These are phyloP conservation scores for Baronia brevicornis DNA, from an alignment of 2,888 invertebrate genomes.

Conservation along the genomic window DNA sequence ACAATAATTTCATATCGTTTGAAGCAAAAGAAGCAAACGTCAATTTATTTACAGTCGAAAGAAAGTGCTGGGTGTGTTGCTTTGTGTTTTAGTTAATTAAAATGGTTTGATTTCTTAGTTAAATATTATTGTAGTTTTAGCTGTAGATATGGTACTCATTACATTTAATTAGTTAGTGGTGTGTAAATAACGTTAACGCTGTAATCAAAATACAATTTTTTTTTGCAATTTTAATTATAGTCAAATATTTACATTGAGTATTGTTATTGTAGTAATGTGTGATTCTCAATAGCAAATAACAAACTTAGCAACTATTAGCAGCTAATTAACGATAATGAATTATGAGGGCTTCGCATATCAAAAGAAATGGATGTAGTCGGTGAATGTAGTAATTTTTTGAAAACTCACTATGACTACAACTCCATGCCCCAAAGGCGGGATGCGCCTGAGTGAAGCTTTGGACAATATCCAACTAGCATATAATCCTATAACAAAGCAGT, in stretches of 20 bases:
- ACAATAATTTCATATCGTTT: neutral
- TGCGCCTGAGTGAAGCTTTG: constrained; percentile 80
- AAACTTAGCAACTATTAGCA: constrained; percentile 14
- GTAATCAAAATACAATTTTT: too few species aligned
- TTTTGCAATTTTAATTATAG: constrained; percentile 16
- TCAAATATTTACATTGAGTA: constrained; percentile 18
- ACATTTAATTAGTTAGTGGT: constrained; percentile 9
- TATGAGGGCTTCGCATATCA: constrained; percentile 19
- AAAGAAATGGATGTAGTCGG: constrained; percentile 42
- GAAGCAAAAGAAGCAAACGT: constrained; percentile 22
- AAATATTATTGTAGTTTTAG: constrained; percentile 24
- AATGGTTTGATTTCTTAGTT: constrained; percentile 30
- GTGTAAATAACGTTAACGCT: constrained; percentile 9
- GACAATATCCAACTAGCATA: constrained; percentile 84
- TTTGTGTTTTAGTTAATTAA: constrained; percentile 50
- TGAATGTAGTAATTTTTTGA: constrained; percentile 32
- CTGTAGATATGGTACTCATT: constrained; percentile 14
- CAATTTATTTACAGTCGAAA: constrained; percentile 56
- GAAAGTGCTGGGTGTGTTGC: constrained; percentile 64
- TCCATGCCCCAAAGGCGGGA: constrained; percentile 70
- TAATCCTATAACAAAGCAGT: constrained; percentile 83
- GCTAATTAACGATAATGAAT: constrained; percentile 30
- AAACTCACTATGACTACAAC: constrained; percentile 48
- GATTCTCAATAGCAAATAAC: constrained; percentile 12
- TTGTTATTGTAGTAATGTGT: constrained; percentile 18